phyloP scores from a whole-genome alignment of 1,140 invertebrate genomes.

The Lepidurus arcticus region DNA sequence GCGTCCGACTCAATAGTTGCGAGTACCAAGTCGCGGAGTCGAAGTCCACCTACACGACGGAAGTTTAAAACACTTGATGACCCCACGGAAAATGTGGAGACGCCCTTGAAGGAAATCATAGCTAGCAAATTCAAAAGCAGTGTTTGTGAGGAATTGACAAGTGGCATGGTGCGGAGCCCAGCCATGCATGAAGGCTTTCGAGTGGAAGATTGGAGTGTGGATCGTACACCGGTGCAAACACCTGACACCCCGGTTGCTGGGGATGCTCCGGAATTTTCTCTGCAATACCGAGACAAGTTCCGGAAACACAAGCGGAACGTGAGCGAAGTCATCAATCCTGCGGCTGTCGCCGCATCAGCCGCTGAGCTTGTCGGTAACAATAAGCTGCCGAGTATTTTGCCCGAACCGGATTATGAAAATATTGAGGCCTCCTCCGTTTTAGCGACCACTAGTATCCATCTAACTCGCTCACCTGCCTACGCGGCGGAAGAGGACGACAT shows the following conservation, averaged over 20 bases:
- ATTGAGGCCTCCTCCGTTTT: not conserved
- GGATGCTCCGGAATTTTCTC: not conserved
- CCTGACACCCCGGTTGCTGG: constrained; percentile 36
- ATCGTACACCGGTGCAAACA: constrained; percentile 40
- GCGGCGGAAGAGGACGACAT: not conserved
- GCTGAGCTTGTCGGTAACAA: not conserved
- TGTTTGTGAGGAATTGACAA: constrained; percentile 38
- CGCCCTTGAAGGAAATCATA: not conserved
- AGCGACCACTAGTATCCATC: not conserved
- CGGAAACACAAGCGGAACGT: constrained; percentile 55
- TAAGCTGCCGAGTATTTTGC: not conserved
- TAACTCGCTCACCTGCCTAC: constrained; percentile 24
- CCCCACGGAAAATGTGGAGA: not conserved
- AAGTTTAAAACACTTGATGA: not conserved
- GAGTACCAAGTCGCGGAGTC: constrained; percentile 19
- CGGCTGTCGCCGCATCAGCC: not conserved
- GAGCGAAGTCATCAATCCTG: not conserved
- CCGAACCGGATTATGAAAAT: not conserved
- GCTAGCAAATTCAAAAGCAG: constrained; percentile 5
- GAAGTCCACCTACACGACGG: not conserved
- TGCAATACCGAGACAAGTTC: constrained; percentile 40
- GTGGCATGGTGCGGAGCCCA: constrained; percentile 44
- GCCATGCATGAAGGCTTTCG: constrained; percentile 46
- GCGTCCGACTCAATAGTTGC: not conserved
- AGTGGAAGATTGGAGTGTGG: constrained; percentile 46